These are phyloP conservation scores for Solenodon paradoxus DNA, from an alignment of 2,113 vertebrate species.

Conservation along the genomic window DNA sequence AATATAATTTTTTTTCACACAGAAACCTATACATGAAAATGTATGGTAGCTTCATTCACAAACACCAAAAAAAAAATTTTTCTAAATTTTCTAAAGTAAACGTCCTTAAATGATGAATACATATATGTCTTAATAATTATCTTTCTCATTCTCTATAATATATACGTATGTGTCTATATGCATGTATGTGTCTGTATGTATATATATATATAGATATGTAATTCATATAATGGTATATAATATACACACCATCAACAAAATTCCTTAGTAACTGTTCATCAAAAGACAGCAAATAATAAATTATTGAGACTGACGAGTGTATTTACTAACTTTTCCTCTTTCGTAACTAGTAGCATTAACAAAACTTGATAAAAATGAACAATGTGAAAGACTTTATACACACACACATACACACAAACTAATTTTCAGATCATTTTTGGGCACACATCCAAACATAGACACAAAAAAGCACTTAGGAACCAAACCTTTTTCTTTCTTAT, in stretches of 20 bases:
- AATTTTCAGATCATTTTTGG: neutral
- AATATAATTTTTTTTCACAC: too few species aligned
- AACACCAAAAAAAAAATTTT: neutral
- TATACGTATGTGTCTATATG: neutral
- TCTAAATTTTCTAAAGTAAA: too few species aligned
- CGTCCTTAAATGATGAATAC: too few species aligned
- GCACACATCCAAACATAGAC: neutral
- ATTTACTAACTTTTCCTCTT: neutral
- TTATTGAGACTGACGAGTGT: neutral
- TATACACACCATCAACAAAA: neutral
- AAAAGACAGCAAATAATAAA: neutral
- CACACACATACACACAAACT: too few species aligned
- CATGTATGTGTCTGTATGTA: neutral
- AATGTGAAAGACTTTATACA: neutral
- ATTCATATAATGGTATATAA: neutral
- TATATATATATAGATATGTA: neutral
- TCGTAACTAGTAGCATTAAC: neutral
- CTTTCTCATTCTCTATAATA: too few species aligned
- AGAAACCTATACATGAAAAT: too few species aligned
- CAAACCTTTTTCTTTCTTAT: neutral
- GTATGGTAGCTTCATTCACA: too few species aligned
- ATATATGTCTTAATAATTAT: too few species aligned
- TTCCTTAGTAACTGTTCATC: neutral
- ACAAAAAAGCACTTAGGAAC: neutral
- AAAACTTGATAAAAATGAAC: neutral